Base-by-base conservation (phyloP, 2,888 invertebrate genomes). In the Orthosia cruda region DNA sequence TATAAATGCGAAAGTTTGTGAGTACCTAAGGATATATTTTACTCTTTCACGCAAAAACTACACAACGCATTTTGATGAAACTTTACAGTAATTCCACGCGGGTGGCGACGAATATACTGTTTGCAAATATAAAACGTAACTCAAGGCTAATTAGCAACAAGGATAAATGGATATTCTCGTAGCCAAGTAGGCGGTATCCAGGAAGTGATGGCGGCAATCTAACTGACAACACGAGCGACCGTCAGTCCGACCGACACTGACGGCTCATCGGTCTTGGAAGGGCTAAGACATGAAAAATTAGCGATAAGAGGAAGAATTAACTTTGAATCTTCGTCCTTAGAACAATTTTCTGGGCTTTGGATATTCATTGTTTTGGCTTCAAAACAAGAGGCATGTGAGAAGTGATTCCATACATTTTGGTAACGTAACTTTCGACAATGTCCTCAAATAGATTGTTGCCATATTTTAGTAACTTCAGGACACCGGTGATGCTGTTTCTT, bases 201-300 rank as follows among this genome's bases (percentile, higher is more conserved):
- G 61, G 58, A 49, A 58, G 58, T 5, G 65, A 75, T 40, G 70
- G 70, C 40, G 20, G 69, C 47, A 2, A 80, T 81, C 58, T 50
- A 65, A 75, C 67, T 81, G 67, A 72, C 40, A 54, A 52, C 50
- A 52, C 74, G 54, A 79, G 58, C 66, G 71, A 63, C 68, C 49
- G 54, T 74, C 74, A 66, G 49, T 3, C 74, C n/a, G 50, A 16
- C 63, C 50, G 23, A 32, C 74, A 45, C 62, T 67, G 80, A 70
- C 70, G 49, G 62, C n/a, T 66, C 16, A 75, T 80, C 63, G 32
- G 58, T 80, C 58, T 75, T 47, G 32, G 16, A 9, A 13, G 23
- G 58, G 20, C 32, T n/a, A 16, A 55, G 63, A 13, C 32, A 58
- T 13, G n/a, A 45, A 62, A 65, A 3, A 26, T 1, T 55, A 64